Evolutionary conservation across 2,888 invertebrate species (phyloP), one percentile per base, ranked within the genome.

Genomic region (Subacronicta megacephala): DNA sequence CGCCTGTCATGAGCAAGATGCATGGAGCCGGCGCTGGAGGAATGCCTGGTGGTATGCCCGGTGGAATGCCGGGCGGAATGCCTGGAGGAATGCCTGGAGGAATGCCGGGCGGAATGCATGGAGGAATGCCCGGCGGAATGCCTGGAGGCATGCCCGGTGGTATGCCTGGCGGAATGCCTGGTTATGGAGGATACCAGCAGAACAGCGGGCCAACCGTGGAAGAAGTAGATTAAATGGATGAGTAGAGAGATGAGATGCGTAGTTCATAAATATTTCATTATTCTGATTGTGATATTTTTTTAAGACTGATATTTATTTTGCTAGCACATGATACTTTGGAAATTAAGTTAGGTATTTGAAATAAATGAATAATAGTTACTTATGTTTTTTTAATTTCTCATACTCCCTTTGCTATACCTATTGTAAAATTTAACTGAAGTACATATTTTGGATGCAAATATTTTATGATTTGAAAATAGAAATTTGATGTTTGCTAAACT

Each of bases 1-100:
- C 83, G 80, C 96, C 95, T 0, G 77, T 95, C 44, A 95, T 95
- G 95, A 92, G 88, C 62, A 95, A 95, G 77, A 77, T 95, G 73
- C 95, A 95, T 64, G 95, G 96, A 42, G 92, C 95, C 12, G 92
- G 95, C 6, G 89, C 94, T 6, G 90, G 95, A 33, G 73, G 66
- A 35, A 55, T 60, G 62, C 78, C 67, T 1, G 62, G 58, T 0
- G 58, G 52, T 0, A 54, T 37, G 49, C 37, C 56, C 3, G 78
- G 58, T 2, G 67, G 57, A 0, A 70, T 62, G 67, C 73, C 75
- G 0, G 74, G 73, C 0, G 74, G 66, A 44, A 69, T 62, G 68
- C 74, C 74, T 0, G 70, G 59, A 0, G 64, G 58, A 0, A 54
- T 36, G 45, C 37, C 55, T 0, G 80, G 61, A 0, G 71, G 57